Evolutionary conservation across 2,797 vertebrate genomes (phyloP), one percentile per base, ranked within the genome.

Genomic region (Lophotriccus pileatus): DNA sequence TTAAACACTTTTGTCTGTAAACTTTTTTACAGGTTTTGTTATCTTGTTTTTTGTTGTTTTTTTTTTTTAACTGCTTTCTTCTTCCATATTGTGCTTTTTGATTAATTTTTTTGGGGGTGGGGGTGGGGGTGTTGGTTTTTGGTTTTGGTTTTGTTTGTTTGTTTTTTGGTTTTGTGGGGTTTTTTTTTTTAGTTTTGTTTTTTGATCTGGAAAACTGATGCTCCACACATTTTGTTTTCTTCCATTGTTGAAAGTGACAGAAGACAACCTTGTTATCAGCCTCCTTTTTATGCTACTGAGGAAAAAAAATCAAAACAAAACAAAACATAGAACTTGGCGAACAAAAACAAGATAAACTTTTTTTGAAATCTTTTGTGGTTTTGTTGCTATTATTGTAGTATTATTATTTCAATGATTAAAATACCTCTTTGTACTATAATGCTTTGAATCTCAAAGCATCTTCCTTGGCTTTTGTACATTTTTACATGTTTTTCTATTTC

Each of bases 401-500:
- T 93, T 97, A 97, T 96, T 97, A 97, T 98, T 98, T 98, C 96
- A 98, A 84, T 98, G 83, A 97, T 97, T 98, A 98, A 98, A 99
- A 98, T 97, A 97, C 75, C 98, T 99, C 98, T 99, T 99, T 98
- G 97, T 98, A 93, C 86, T 97, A 91, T 96, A 98, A 98, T 97
- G 98, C 99, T 99, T 99, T 99, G 99, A 98, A 96, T 78, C 91
- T 98, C 98, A 98, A 99, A 99, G 98, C 98, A 98, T 98, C 98
- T 96, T 98, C 97, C 99, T 99, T 99, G 99, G 99, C 99, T 99
- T 98, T 99, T 98, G 98, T 97, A 96, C 98, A 98, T 98, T 98
- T 98, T 98, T 98, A 98, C 98, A 99, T 99, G 99, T 99, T 98
- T 98, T 98, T 98, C 98, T 98, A 98, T 99, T 99, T 99, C 98